Evolutionary conservation across 1,140 invertebrate genomes (phyloP), one percentile per base, ranked within the genome.

Genomic region (Leptinotarsa undecemlineata): DNA sequence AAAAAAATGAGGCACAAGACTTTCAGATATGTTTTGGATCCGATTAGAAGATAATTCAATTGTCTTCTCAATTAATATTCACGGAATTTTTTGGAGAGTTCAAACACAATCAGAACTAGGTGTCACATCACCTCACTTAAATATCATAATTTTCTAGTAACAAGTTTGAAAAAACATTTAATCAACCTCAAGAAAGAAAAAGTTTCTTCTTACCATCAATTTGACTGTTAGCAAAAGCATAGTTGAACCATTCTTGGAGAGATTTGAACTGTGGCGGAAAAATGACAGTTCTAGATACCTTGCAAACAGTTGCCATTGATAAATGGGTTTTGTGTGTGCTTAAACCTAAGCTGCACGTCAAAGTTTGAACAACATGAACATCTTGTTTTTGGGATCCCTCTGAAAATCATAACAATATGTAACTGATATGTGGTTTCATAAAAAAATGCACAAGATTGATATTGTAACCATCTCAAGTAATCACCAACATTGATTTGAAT

Each of bases 241-340:
- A 99, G 80, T 96, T 92, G 87, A 98, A 98, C 97, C 97, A 99
- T 86, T 98, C 97, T 79, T 95, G 92, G 13, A 97, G 87, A 20
- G 93, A 94, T 84, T 96, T 95, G 85, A 98, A 98, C 85, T 98
- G 96, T 26, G 96, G 96, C 66, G 96, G 96, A 86, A 98, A 98
- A 21, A 97, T 90, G 69, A 97, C 91, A 78, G 94, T 96, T 67
- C 96, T 88, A 61, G 95, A 95, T 74, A 98, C 92, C 81, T 94
- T 92, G 84, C 95, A 97, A 23, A 98, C 95, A 1, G 94, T 97
- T 13, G 94, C 96, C 93, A 96, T 96, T 42, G 92, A 95, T 85
- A 94, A 92, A 74, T 93, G 90, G 26, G 90, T 90, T 81, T 91
- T 89, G 81, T 91, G 87, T 68, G 89, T 88, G 13, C 87, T 88